These are phyloP conservation scores for Probosciger aterrimus DNA, from an alignment of 2,113 vertebrate genomes.

Conservation along the genomic window DNA sequence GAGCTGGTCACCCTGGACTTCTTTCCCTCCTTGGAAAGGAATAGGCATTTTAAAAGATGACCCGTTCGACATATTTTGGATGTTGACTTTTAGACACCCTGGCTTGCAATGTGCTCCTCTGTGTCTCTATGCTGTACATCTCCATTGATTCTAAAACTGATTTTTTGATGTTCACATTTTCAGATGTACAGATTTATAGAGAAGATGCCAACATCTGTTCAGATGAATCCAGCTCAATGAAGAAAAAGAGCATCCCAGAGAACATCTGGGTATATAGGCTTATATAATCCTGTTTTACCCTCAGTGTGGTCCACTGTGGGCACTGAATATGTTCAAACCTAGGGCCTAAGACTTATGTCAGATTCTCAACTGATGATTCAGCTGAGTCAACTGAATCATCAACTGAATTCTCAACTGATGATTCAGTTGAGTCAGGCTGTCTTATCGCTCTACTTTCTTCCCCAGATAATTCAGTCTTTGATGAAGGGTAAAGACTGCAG, in stretches of 20 bases:
- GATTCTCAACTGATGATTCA: neutral
- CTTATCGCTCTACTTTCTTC: neutral
- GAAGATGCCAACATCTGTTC: neutral
- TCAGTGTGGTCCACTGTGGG: neutral
- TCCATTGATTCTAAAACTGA: neutral
- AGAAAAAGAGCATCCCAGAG: neutral
- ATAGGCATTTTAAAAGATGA: neutral
- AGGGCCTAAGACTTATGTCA: neutral
- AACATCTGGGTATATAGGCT: neutral
- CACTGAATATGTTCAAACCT: neutral
- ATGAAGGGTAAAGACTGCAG: neutral
- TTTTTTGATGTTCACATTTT: neutral
- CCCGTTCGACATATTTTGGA: neutral
- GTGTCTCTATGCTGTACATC: neutral
- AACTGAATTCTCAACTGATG: neutral
- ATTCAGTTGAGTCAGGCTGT: neutral
- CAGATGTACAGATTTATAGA: neutral
- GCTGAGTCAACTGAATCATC: too few relatives aligned
- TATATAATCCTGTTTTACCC: neutral
- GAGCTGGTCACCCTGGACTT: neutral
- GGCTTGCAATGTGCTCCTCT: neutral
- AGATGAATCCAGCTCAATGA: neutral
- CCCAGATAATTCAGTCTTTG: neutral
- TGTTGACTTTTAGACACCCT: neutral
- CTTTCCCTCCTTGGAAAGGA: neutral